Evolutionary conservation across 2,888 invertebrate genomes (phyloP), one percentile per base, ranked within the genome.

Genomic region (Boloria euphrosyne): DNA sequence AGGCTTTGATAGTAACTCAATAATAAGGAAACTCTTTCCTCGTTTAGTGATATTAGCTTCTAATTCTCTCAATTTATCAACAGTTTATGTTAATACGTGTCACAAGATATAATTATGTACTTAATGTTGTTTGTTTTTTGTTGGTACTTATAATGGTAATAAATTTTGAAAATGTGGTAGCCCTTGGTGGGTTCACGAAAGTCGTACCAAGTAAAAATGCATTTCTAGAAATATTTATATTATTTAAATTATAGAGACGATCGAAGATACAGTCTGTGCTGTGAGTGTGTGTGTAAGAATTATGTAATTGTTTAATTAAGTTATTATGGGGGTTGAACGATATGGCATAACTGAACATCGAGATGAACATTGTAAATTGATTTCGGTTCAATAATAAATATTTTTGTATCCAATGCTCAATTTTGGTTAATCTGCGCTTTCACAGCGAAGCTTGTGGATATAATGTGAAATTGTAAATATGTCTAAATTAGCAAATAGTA

Each of bases 21-120:
- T 78, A 80, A 76, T 85, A 86, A 86, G 89, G 87, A 90, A 89
- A 88, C 80, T 86, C 83, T 89, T 89, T 90, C 90, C 90, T 90
- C 85, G 83, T 86, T 89, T 91, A 92, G 92, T 92, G 92, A 92
- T 92, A 92, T 89, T 92, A 92, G 92, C 86, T 90, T 85, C 90
- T 92, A 92, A 90, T 89, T 84, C 82, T 87, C 83, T 84, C 83
- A 85, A 88, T 84, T 82, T 85, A 82, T 83, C 84, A 86, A 89
- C 89, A 89, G 31, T 59, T 59, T 59, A 49, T 59, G 59, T 46
- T 90, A 90, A 90, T 87, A 83, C 85, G 85, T 86, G 91, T 92
- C 91, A 92, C 91, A 91, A 91, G 80, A 85, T 85, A 22, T 22
- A 22, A 22, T 83, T 84, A 84, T 80, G 80, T 87, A 85, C 81